Evolutionary conservation across 2,888 invertebrate species (phyloP), one percentile per base, ranked within the genome.

Genomic region (Ormyrus nitidulus): DNA sequence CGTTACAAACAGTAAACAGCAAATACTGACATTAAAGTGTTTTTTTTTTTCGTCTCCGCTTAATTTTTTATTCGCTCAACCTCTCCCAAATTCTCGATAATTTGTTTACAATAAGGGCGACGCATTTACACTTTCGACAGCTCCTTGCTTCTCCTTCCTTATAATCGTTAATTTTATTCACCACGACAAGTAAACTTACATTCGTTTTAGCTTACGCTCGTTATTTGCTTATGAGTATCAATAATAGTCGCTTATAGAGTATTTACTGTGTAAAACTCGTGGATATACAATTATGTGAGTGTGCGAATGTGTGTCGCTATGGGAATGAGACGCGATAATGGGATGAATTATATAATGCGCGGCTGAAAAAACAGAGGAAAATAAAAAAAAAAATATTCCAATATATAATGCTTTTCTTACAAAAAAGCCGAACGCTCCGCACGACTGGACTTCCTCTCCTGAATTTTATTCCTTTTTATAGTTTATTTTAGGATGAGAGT

Each of bases 1-100:
- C 85, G 85, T 88, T 89, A 89, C 89, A 90, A 89, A 89, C 89
- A 90, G 87, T 88, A 87, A 89, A 89, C 89, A 90, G 87, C 86
- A 85, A 89, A 87, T 90, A 89, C 84, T 86, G 86, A 89, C 88
- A 86, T 87, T 87, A 86, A 83, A 86, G 85, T 86, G 85, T 72
- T 77, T 82, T 19, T 19, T 19, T 78, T 19, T 78, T 79, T 69
- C 58, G 72, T 78, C 68, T 70, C 46, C 19, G 66, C 51, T 58
- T n/a, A 53, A 11, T 73, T 70, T 58, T 58, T 13, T 46, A 46
- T 49, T 19, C 77, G 83, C 82, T 83, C 68, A 19, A 19, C 19
- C 77, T 83, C 82, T 83, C 73, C 61, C 69, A 73, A 19, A 19
- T 19, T 19, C 49, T 69, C 72, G 44, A 76, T 81, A 70, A 70